phyloP scores from a whole-genome alignment of 2,113 vertebrate species.

The Hylia prasina region DNA sequence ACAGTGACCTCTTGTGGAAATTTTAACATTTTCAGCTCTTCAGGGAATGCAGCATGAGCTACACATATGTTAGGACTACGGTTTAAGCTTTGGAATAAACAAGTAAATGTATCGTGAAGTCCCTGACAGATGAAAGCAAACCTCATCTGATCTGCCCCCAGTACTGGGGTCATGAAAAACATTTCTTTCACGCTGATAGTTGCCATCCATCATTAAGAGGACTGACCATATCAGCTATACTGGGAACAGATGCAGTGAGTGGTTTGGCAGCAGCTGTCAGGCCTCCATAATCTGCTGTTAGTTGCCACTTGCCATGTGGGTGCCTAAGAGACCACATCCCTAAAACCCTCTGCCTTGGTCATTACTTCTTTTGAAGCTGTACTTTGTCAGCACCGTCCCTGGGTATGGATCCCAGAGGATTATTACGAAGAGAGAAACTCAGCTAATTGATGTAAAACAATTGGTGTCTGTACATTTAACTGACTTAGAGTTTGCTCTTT shows the following conservation, averaged over 20 bases:
- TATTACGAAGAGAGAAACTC: not conserved
- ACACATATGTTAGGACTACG: fast-evolving
- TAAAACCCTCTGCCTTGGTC: not conserved
- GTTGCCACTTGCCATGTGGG: not conserved
- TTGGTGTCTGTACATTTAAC: not conserved
- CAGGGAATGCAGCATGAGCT: not conserved
- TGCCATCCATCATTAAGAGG: not conserved
- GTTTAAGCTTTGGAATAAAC: not conserved
- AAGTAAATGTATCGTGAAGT: not conserved
- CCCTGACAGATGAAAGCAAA: not conserved
- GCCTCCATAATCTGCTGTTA: not conserved
- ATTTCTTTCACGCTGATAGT: not conserved
- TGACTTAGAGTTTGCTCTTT: not conserved
- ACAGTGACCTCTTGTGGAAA: conserved; percentile 44
- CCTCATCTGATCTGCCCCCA: not conserved
- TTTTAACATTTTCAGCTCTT: not conserved
- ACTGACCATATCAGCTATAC: not conserved
- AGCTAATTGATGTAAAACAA: not conserved
- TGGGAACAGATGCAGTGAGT: not conserved
- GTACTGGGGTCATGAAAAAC: not conserved
- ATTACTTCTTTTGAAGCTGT: not conserved
- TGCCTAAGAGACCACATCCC: not conserved
- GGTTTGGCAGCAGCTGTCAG: not conserved
- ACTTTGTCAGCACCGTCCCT: not conserved
- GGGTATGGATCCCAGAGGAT: not conserved